Evolutionary conservation across 2,113 vertebrate genomes (phyloP), one percentile per base, ranked within the genome.

Genomic region (Antennarius striatus): DNA sequence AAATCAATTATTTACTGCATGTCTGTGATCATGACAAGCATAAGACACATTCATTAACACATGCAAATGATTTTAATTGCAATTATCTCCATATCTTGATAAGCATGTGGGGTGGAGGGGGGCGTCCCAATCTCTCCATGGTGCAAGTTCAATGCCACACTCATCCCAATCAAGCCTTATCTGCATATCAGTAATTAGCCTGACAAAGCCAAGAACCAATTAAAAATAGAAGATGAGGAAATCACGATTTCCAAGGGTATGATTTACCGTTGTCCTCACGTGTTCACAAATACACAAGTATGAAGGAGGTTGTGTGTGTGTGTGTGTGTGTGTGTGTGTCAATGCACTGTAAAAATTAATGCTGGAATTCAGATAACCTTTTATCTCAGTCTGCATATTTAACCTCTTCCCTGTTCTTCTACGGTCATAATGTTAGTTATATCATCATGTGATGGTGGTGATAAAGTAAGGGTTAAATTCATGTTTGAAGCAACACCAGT

Each of bases 21-120:
- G 72, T 75, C 73, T 68, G 58, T 63, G 73, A 88, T 85, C 77
- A 73, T 71, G 63, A 81, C 75, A 83, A 71, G 79, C 77, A 75
- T 72, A 74, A 82, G 78, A 89, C 82, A 87, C 87, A 90, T 86
- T 90, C 48, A 90, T 90, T 89, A 89, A 87, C 59, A 46, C 85
- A 90, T 89, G 89, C 90, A 91, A 91, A 91, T 91, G 6, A 81
- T 77, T 80, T 58, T 86, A 89, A 89, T 88, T 91, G 83, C 84
- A 90, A 88, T 91, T 90, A 91, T 91, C 88, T 89, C 71, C 74
- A 63, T 83, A 89, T 90, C 86, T 86, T 85, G 77, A 87, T 89
- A 86, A 89, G 86, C 46, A 76, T 73, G 32, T 36, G 57, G 78
- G 79, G 77, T 52, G 73, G 75, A 46, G 56, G 78, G 80, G 77